Conservation (phyloP, 1,140 invertebrate species). For the Trichogramma pretiosum region DNA sequence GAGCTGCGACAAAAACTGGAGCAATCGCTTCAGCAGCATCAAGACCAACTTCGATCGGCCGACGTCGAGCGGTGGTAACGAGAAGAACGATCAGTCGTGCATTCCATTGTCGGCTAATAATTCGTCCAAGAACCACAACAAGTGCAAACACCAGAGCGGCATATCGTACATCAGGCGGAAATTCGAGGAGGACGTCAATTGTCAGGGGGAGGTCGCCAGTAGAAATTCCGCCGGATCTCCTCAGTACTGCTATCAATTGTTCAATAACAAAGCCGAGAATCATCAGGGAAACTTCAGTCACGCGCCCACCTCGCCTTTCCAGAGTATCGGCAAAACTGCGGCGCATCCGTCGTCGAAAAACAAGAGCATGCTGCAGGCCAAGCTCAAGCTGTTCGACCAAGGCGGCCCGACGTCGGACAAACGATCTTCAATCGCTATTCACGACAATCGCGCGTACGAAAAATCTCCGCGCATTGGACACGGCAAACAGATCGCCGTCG, state of each 20-base stretch:
- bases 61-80: not conserved
- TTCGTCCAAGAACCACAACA: no score
- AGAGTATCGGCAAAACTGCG: constrained; percentile 32
- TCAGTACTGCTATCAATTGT: constrained; percentile 15
- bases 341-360: not conserved
- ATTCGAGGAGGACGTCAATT: constrained; percentile 11
- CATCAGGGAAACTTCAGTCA: constrained; percentile 32
- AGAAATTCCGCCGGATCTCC: constrained; percentile 15
- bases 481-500: not conserved
- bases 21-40: constrained; percentile 70
- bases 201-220: not conserved
- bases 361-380: constrained; percentile 28
- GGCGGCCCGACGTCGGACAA: constrained; percentile 5
- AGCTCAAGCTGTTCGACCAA: constrained; percentile 38
- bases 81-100: not conserved
- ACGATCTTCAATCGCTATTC: not conserved
- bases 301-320: constrained; percentile 38
- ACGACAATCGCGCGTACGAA: not conserved
- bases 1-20: constrained; percentile 63
- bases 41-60: constrained; percentile 71
- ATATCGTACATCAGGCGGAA: not conserved
- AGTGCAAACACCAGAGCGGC: not conserved
- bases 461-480: not conserved
- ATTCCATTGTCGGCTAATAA: no score
- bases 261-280: constrained; percentile 15